phyloP scores from a whole-genome alignment of 2,888 invertebrate species.

The Apamea crenata region DNA sequence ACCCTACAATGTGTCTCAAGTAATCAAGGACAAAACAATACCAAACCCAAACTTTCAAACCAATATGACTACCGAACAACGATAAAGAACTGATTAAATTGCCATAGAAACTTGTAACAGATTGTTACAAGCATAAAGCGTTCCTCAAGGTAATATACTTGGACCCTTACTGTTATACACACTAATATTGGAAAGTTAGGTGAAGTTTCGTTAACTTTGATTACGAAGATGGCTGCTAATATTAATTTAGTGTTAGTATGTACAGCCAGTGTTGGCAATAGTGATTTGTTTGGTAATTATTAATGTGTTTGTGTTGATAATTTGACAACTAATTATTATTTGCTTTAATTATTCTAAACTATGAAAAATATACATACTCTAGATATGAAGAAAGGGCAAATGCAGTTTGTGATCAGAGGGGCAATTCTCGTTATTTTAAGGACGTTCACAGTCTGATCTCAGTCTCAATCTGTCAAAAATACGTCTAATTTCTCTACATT shows the following conservation, averaged over 20 bases:
- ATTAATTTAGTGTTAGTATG: conserved; percentile 62
- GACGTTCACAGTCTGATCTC: no score
- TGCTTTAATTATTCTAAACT: background rate
- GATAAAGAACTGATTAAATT: conserved; percentile 61
- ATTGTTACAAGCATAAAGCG: conserved; percentile 42
- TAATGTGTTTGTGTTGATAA: conserved; percentile 10
- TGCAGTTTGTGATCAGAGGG: background rate
- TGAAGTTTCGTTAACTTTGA: conserved; percentile 62
- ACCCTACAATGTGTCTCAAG: background rate
- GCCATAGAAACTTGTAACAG: conserved; percentile 59
- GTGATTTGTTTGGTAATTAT: conserved; percentile 27
- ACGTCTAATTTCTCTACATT: no score
- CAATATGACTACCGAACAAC: conserved; percentile 49
- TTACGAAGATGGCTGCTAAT: conserved; percentile 56
- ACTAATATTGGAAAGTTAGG: conserved; percentile 60
- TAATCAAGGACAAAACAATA: conserved; percentile 13
- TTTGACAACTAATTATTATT: background rate
- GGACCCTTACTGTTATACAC: conserved; percentile 53
- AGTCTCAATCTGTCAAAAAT: no score
- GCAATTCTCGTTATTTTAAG: no score
- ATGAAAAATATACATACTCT: background rate
- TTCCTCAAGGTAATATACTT: conserved; percentile 62
- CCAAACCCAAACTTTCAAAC: conserved; percentile 35
- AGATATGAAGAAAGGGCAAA: no score
- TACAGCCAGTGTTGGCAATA: conserved; percentile 35